These are phyloP conservation scores for Fissipunctia ypsillon DNA, from an alignment of 2,888 invertebrate genomes.

Conservation along the genomic window DNA sequence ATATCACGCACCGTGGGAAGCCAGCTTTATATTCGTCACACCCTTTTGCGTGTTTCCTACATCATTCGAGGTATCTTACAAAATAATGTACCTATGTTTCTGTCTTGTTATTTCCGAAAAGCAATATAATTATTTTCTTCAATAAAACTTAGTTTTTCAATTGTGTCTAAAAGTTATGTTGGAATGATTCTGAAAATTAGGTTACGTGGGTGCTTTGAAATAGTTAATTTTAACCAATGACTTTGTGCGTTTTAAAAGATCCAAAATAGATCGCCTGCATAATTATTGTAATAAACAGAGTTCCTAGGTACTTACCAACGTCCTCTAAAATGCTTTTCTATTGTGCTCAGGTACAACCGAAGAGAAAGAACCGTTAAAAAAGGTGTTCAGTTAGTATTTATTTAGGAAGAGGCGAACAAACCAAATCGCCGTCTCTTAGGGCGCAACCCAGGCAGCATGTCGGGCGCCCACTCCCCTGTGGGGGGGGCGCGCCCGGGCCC, in stretches of 20 bases:
- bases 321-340: conserved; percentile 28
- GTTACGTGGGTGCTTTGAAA: neutral
- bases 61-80: neutral
- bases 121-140: conserved; percentile 58
- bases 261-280: neutral
- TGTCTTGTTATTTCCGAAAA: neutral
- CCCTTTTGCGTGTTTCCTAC: neutral
- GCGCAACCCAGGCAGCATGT: conserved; percentile 27
- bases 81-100: no score
- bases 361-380: conserved; percentile 52
- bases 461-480: conserved; percentile 69
- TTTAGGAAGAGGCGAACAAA: conserved; percentile 34
- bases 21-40: conserved; percentile 1
- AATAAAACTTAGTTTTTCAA: neutral
- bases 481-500: conserved; percentile 62
- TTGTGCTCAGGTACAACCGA: conserved; percentile 71
- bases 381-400: conserved; percentile 20
- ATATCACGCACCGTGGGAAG: no score
- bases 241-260: neutral
- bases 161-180: neutral
- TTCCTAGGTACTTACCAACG: neutral
- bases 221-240: neutral
- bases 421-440: conserved; percentile 6
- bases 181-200: neutral
- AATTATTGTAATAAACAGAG: neutral